Conservation (phyloP, 2,113 vertebrate species). For the Nettapus auritus region DNA sequence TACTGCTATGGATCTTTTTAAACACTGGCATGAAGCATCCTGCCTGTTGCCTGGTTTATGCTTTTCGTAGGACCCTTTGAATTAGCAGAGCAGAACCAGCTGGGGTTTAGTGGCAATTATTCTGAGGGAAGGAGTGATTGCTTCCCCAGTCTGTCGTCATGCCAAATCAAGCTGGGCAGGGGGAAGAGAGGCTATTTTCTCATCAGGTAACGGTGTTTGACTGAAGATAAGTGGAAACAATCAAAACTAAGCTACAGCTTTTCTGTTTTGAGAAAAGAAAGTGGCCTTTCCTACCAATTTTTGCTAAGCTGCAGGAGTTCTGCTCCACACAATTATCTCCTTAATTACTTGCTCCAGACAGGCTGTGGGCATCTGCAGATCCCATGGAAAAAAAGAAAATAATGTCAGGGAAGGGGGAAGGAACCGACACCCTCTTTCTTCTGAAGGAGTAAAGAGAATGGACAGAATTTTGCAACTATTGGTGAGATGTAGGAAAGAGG, state of each 20-base stretch:
- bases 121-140: background rate
- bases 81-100: background rate
- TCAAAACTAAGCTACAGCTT: background rate
- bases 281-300: background rate
- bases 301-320: background rate
- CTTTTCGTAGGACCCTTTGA: background rate
- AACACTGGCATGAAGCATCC: background rate
- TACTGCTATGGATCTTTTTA: background rate
- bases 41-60: background rate
- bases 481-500: background rate
- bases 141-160: background rate
- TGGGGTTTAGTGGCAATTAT: background rate
- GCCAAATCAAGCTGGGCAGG: slow-evolving; percentile 1
- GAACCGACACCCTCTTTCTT: background rate
- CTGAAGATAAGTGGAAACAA: background rate
- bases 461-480: background rate
- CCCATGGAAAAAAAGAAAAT: background rate
- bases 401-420: background rate
- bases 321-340: background rate
- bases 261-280: background rate
- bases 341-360: background rate
- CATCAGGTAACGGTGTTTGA: background rate
- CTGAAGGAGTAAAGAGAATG: background rate
- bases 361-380: background rate
- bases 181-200: slow-evolving; percentile 15